Evolutionary conservation across 2,888 invertebrate genomes (phyloP), one percentile per base, ranked within the genome.

Genomic region (Strigamia crassipes): DNA sequence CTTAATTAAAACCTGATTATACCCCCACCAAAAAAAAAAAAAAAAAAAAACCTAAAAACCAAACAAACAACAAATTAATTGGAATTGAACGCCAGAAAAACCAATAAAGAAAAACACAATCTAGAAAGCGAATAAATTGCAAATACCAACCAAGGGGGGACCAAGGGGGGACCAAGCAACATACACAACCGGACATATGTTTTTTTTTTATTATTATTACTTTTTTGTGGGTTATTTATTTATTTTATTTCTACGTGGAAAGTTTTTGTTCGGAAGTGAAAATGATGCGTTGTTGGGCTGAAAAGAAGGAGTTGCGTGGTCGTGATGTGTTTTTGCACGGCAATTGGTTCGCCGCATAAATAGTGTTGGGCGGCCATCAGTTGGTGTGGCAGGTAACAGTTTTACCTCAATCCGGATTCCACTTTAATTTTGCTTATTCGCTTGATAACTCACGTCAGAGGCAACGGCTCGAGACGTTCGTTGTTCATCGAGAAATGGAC

Each of bases 401-500:
- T 73, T 73, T 56, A 56, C 23, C 73, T 31, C 73, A 73, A 73
- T 73, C 73, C 73, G 31, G 27, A 73, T 23, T 73, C 73, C 31
- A 73, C 27, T 73, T 31, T 73, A 73, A 73, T 73, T 56, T 73
- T 73, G 73, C 73, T 73, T 73, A 73, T 73, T 73, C 73, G 73
- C 73, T 73, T 73, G 73, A 73, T 73, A 73, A 73, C 73, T 31
- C 73, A 31, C 73, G 56, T 56, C 56, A 56, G 56, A 73, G 73
- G 73, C 27, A 73, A 31, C 23, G 73, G 27, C 56, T 56, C 56
- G 56, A 56, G 56, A 56, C 56, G 56, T 56, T 56, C 56, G 56
- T 56, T 56, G 56, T 18, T 56, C 56, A 56, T 56, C 56, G 56
- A 31, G 31, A 31, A 73, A 73, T 73, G 73, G 73, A 73, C 73